Conservation (phyloP, 2,113 vertebrate genomes). For the Spilogale gracilis region DNA sequence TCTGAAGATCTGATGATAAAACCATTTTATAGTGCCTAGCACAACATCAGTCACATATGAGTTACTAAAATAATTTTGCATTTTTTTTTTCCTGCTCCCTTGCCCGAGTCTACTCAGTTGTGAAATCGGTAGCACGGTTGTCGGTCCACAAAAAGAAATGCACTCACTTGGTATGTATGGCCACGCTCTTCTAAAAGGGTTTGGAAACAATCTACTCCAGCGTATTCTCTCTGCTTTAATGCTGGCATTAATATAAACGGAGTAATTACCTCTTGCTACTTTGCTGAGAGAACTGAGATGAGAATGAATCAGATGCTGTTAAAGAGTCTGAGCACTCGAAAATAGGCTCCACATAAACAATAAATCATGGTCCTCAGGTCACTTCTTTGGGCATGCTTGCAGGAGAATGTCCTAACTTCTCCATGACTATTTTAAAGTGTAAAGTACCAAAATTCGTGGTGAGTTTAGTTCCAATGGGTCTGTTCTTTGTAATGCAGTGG, state of each 20-base stretch:
- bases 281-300: not conserved
- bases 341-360: not conserved
- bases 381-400: not conserved
- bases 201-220: not conserved
- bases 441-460: not conserved
- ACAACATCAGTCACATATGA: not conserved
- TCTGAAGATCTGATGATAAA: conserved; percentile 8
- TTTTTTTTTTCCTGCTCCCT: not conserved
- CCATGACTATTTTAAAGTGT: not conserved
- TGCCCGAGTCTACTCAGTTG: not conserved
- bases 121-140: not conserved
- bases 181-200: not conserved
- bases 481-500: not conserved
- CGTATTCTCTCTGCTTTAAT: not conserved
- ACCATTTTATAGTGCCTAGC: not conserved
- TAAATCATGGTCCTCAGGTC: not conserved
- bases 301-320: not conserved
- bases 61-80: conserved; percentile 1
- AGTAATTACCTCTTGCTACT: not conserved
- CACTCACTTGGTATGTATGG: not conserved
- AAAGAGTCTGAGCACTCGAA: not conserved
- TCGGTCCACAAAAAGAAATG: not conserved
- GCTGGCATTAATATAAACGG: not conserved
- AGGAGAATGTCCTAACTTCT: not conserved
- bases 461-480: not conserved